Percentiles rank a stretch among this genome's conserved stretches.
phyloP scores from a whole-genome alignment of 2,888 invertebrate genomes.

The Escarpia spicata region DNA sequence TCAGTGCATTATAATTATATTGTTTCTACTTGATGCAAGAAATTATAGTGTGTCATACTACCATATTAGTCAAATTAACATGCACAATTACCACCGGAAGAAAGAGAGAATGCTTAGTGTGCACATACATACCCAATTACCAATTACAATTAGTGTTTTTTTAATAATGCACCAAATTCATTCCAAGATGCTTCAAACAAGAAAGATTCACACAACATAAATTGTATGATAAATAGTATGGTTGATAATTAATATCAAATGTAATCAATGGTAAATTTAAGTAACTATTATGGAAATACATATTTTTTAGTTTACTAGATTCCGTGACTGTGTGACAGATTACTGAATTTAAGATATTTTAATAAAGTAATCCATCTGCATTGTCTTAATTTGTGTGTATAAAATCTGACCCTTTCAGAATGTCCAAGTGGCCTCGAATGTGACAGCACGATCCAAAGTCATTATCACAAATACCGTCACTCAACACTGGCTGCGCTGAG shows the following conservation, averaged over 20 bases:
- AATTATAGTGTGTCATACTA: not conserved
- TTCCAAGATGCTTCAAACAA: not conserved
- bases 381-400: not conserved
- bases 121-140: not conserved
- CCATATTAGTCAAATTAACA: not conserved
- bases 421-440: conserved; percentile 34
- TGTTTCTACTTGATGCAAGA: not conserved
- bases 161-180: not conserved
- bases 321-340: too few species aligned
- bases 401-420: conserved; percentile 26
- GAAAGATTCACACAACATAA: not conserved
- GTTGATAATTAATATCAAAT: not conserved
- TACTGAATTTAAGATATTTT: too few species aligned
- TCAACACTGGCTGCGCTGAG: conserved; percentile 26
- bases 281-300: too few species aligned
- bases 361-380: not conserved
- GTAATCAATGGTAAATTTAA: not conserved
- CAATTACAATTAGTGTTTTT: not conserved
- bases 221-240: not conserved
- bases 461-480: conserved; percentile 36
- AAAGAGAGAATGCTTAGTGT: not conserved
- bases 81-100: not conserved
- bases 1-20: not conserved
- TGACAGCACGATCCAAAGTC: conserved; percentile 30
- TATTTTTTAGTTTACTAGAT: too few species aligned